phyloP scores from a whole-genome alignment of 2,113 vertebrate genomes.

The Protobothrops flavoviridis region DNA sequence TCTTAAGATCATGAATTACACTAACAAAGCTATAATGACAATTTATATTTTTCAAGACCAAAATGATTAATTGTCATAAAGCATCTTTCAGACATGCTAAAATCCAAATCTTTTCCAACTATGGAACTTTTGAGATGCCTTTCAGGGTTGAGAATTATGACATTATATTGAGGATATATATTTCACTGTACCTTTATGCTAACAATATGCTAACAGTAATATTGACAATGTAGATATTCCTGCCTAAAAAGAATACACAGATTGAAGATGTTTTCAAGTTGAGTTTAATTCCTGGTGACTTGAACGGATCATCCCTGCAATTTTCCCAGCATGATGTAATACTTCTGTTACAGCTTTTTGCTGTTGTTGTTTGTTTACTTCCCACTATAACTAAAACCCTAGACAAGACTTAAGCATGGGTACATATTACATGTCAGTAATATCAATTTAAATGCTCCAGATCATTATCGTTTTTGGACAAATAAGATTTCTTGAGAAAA shows the following conservation, averaged over 20 bases:
- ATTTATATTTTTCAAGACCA: not conserved
- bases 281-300: not conserved
- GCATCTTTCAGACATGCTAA: not conserved
- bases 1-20: not conserved
- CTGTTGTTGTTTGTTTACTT: not conserved
- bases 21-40: not conserved
- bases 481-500: not conserved
- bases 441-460: not conserved
- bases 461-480: not conserved
- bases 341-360: not conserved
- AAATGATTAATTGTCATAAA: not conserved
- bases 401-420: not conserved
- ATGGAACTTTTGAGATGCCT: not conserved
- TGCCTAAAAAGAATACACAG: not conserved
- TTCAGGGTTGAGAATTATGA: not conserved
- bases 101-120: not conserved
- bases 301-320: not conserved
- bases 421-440: not conserved
- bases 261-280: not conserved
- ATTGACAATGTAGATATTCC: rapidly evolving
- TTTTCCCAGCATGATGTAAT: not conserved
- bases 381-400: not conserved
- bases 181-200: not conserved
- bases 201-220: not conserved
- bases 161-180: not conserved